A percentile compares a stretch with the other conserved stretches of the same genome.
phyloP scores from a whole-genome alignment of 2,888 invertebrate species.

The Stratiomys singularior region DNA sequence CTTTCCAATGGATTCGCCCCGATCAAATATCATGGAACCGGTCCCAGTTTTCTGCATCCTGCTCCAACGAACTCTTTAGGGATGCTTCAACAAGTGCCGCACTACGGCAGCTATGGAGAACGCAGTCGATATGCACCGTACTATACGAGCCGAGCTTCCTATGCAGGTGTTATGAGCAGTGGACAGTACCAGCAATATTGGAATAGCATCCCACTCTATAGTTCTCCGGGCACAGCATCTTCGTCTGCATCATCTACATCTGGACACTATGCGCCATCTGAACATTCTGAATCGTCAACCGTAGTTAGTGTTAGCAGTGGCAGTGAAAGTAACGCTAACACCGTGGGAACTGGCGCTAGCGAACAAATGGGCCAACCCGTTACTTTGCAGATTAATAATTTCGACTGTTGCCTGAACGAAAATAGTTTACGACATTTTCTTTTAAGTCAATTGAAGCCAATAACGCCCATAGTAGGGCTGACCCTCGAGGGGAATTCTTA shows the following conservation, averaged over 20 bases:
- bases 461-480: constrained; percentile 64
- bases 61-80: neutral
- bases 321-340: neutral
- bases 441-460: constrained; percentile 63
- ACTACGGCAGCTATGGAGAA: constrained; percentile 1
- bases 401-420: constrained; percentile 65
- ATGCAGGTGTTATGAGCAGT: neutral
- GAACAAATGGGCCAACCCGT: constrained; percentile 52
- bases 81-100: neutral
- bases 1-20: constrained; percentile 13
- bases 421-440: constrained; percentile 61
- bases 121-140: constrained; percentile 34
- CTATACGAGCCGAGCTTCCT: neutral
- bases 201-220: constrained; percentile 11
- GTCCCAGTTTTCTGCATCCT: neutral
- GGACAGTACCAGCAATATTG: neutral
- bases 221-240: neutral
- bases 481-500: constrained; percentile 63
- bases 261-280: neutral
- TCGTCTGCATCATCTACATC: neutral
- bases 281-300: neutral
- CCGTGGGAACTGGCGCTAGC: neutral
- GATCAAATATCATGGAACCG: neutral
- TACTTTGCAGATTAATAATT: constrained; percentile 64
- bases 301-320: neutral